Conservation (phyloP, 2,888 invertebrate genomes). For the Dichetophora obliterata region DNA sequence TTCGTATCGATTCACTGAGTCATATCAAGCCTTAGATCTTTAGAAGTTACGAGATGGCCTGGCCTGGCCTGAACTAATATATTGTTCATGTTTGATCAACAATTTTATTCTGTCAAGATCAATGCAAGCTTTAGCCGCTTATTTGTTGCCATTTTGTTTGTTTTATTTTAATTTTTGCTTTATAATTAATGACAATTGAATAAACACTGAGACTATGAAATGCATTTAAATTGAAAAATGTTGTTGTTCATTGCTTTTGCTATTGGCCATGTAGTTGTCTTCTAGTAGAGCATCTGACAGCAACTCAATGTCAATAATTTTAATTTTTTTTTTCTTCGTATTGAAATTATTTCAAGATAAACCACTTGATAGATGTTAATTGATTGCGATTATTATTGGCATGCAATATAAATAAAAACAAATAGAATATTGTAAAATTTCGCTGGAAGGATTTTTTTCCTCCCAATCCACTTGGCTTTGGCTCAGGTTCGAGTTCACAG, state of each 20-base stretch:
- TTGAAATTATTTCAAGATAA: conserved; percentile 23
- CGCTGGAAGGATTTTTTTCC: too few relatives aligned
- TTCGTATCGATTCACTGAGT: not conserved
- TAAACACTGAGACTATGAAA: conserved; percentile 9
- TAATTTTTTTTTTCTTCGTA: not conserved
- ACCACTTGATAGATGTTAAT: not conserved
- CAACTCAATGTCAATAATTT: conserved; percentile 7
- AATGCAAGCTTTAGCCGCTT: conserved; percentile 11
- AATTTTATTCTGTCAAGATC: not conserved
- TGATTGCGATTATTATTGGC: too few relatives aligned
- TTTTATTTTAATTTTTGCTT: too few relatives aligned
- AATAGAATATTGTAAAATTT: too few relatives aligned
- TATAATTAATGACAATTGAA: conserved; percentile 29
- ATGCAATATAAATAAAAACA: too few relatives aligned
- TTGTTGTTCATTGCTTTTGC: conserved; percentile 5
- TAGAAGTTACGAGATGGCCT: not conserved
- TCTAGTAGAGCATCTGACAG: not conserved
- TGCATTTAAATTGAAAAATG: conserved; percentile 12
- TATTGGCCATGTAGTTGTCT: not conserved
- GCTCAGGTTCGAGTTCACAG: too few relatives aligned
- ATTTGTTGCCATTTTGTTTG: not conserved
- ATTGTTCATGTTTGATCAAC: not conserved
- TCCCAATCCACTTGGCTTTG: too few relatives aligned
- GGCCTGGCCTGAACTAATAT: not conserved
- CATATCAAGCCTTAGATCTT: not conserved